These are phyloP conservation scores for Eidolon dupreanum DNA, from an alignment of 2,797 vertebrate species.

Conservation along the genomic window DNA sequence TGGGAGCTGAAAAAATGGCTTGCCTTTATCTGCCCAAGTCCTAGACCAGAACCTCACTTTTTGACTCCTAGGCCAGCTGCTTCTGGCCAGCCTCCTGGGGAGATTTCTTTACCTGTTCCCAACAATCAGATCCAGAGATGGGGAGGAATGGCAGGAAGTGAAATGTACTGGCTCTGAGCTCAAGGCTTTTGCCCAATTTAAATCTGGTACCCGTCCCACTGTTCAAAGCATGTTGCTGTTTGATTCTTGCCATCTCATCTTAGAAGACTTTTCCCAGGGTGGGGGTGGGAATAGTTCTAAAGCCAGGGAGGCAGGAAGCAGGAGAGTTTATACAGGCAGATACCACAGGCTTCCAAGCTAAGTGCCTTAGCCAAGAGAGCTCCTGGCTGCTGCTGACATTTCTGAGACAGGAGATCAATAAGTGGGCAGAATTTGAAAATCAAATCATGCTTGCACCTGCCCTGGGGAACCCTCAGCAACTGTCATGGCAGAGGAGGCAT, in stretches of 20 bases:
- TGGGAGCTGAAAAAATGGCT: not conserved
- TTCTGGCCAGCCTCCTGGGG: not conserved
- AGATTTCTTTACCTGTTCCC: conserved; percentile 24
- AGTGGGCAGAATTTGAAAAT: conserved; percentile 72
- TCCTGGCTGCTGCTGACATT: conserved; percentile 77
- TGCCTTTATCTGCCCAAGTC: not conserved
- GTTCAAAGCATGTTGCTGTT: conserved; percentile 69
- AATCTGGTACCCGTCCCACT: conserved; percentile 64
- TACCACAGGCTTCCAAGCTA: conserved; percentile 72
- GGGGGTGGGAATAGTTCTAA: conserved; percentile 70
- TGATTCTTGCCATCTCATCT: conserved; percentile 75
- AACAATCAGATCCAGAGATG: not conserved
- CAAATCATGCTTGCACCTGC: conserved; percentile 55
- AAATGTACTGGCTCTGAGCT: conserved; percentile 56
- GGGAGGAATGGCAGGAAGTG: conserved; percentile 35
- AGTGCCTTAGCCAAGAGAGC: conserved; percentile 58
- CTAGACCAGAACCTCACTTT: not conserved
- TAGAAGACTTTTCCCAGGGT: conserved; percentile 73
- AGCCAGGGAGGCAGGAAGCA: conserved; percentile 65
- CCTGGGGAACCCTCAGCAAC: conserved; percentile 69
- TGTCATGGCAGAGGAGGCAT: conserved; percentile 36
- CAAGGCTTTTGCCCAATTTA: conserved; percentile 66
- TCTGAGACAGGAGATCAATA: conserved; percentile 75
- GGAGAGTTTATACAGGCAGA: conserved; percentile 65
- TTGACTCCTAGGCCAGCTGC: not conserved